Conservation (phyloP, 2,113 vertebrate species). For the Sinocyclocheilus anshuiensis region DNA sequence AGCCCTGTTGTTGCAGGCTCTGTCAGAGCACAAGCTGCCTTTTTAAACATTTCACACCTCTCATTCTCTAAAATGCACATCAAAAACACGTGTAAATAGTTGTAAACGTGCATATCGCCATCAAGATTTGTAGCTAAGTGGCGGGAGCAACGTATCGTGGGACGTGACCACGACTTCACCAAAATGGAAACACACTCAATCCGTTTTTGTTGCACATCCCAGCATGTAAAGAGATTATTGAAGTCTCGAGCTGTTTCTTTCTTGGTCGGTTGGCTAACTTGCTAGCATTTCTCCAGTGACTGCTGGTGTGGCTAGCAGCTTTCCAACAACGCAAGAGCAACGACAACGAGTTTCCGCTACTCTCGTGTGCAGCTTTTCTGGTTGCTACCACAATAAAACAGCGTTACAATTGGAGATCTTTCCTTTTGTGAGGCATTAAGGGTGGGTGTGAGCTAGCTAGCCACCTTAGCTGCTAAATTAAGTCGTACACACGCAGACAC, state of each 20-base stretch:
- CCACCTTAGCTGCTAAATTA: constrained; percentile 53
- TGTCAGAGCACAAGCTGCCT: constrained; percentile 27
- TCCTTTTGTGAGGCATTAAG: constrained; percentile 33
- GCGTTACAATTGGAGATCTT: not conserved
- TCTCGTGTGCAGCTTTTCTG: not conserved
- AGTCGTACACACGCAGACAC: constrained; percentile 44
- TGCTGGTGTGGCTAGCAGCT: constrained; percentile 19
- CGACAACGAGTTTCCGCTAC: constrained; percentile 36
- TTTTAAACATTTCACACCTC: constrained; percentile 16
- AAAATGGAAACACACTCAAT: not conserved
- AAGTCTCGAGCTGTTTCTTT: constrained; percentile 19
- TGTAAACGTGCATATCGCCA: not conserved
- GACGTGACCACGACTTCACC: constrained; percentile 2
- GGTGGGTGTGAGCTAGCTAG: constrained; percentile 44
- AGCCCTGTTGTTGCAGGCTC: constrained; percentile 39
- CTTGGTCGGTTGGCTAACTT: constrained; percentile 31
- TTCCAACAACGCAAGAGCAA: constrained; percentile 19
- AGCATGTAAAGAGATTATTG: constrained; percentile 8
- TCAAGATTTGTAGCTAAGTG: not conserved
- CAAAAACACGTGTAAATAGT: constrained; percentile 20
- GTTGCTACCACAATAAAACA: not conserved
- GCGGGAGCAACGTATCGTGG: not conserved
- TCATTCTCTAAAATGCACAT: not conserved
- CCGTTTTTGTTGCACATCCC: constrained; percentile 27
- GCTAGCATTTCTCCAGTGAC: constrained; percentile 23